Percentiles rank a stretch among this genome's conserved stretches.
phyloP scores from a whole-genome alignment of 2,888 invertebrate genomes.

The Himalopsyche tibetana region DNA sequence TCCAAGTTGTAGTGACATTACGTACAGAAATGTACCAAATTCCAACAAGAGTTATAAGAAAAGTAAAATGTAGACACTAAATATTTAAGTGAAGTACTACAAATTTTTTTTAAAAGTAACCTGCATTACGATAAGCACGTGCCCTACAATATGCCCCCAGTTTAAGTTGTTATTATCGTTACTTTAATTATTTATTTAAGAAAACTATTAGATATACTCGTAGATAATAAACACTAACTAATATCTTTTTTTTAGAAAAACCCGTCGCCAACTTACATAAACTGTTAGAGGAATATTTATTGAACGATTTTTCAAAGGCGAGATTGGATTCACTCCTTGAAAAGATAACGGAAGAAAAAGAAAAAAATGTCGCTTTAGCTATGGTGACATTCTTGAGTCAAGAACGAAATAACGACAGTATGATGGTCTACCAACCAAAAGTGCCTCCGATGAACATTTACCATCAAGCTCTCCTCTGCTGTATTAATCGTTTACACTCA shows the following conservation, averaged over 20 bases:
- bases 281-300: constrained; percentile 68
- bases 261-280: constrained; percentile 61
- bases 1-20: too few species aligned
- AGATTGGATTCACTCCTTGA: constrained; percentile 70
- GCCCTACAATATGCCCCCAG: too few species aligned
- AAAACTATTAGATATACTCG: too few species aligned
- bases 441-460: constrained; percentile 72
- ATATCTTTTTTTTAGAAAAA: constrained; percentile 46
- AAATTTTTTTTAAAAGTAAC: too few species aligned
- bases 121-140: too few species aligned
- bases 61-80: too few species aligned
- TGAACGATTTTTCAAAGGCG: constrained; percentile 66
- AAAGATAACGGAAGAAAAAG: constrained; percentile 68
- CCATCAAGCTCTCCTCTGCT: constrained; percentile 72
- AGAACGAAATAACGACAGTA: constrained; percentile 3
- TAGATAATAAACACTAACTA: too few species aligned
- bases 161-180: too few species aligned
- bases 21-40: too few species aligned
- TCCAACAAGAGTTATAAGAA: too few species aligned
- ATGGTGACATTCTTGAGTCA: constrained; percentile 57
- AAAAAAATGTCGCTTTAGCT: constrained; percentile 66
- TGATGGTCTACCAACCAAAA: constrained; percentile 68
- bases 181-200: too few species aligned
- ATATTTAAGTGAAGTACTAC: too few species aligned
- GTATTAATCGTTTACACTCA: constrained; percentile 69